Evolutionary conservation across 1,140 invertebrate genomes (phyloP).

Genomic region (Drosophila serrata): DNA sequence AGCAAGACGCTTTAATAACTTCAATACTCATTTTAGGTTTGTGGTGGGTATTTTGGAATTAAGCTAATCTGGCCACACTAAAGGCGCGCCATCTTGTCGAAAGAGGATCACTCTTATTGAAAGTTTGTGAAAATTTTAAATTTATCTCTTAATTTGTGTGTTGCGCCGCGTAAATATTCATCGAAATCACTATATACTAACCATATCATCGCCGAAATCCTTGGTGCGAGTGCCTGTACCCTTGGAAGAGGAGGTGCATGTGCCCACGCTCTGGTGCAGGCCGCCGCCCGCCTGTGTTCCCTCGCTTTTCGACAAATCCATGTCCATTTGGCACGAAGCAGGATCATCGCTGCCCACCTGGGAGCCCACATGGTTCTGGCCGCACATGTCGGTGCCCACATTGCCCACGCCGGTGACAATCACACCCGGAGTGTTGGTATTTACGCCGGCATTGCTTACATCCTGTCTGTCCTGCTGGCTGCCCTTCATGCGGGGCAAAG

Average conservation of each 20-base stretch:
- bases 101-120: too few relatives aligned
- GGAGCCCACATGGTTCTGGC: constrained; percentile 86
- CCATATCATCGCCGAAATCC: constrained; percentile 85
- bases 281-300: constrained; percentile 93
- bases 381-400: constrained; percentile 81
- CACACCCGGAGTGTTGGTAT: constrained; percentile 69
- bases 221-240: constrained; percentile 87
- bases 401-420: constrained; percentile 74
- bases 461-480: constrained; percentile 86
- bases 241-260: constrained; percentile 85
- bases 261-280: constrained; percentile 85
- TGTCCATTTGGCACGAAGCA: constrained; percentile 80
- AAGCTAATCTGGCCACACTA: too few relatives aligned
- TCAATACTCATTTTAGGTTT: not conserved
- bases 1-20: not conserved
- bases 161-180: not conserved
- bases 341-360: constrained; percentile 83
- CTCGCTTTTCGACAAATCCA: constrained; percentile 90
- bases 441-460: constrained; percentile 87
- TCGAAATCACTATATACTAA: constrained; percentile 24
- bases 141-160: too few relatives aligned
- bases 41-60: not conserved
- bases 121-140: too few relatives aligned
- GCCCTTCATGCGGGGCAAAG: constrained; percentile 87
- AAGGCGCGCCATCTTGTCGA: too few relatives aligned